Evolutionary conservation across 1,140 invertebrate species (phyloP).

Genomic region (Frieseomelitta varia): DNA sequence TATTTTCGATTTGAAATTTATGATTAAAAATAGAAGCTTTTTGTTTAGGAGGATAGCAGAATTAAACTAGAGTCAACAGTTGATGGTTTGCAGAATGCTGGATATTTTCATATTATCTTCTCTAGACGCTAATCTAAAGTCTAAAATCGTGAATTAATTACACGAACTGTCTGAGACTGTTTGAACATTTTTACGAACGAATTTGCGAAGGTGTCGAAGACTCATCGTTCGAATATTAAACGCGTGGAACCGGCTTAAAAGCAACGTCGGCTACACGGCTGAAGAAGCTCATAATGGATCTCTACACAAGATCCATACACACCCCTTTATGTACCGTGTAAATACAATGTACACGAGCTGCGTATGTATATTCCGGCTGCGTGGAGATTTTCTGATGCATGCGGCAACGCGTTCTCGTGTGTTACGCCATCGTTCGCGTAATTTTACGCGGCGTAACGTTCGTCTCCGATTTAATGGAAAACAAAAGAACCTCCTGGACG

Average conservation of each 20-base stretch:
- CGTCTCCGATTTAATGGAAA: conserved; percentile 13
- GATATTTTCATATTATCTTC: too few relatives aligned
- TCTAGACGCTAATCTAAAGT: too few relatives aligned
- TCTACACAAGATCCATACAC: not conserved
- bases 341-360: not conserved
- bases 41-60: too few relatives aligned
- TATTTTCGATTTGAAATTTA: not conserved
- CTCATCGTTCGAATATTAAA: not conserved
- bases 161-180: too few relatives aligned
- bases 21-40: not conserved
- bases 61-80: too few relatives aligned
- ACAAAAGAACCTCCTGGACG: not conserved
- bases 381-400: conserved; percentile 2
- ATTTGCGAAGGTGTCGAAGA: not conserved
- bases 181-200: not conserved
- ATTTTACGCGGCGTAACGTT: conserved; percentile 24
- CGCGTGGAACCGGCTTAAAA: not conserved
- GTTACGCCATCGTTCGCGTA: conserved; percentile 3
- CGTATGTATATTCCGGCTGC: not conserved
- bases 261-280: not conserved
- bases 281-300: not conserved
- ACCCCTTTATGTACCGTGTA: not conserved
- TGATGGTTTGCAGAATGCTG: too few relatives aligned
- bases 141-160: too few relatives aligned
- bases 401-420: not conserved